Evolutionary conservation across 2,797 vertebrate genomes (phyloP).

Genomic region (Taeniopygia guttata): DNA sequence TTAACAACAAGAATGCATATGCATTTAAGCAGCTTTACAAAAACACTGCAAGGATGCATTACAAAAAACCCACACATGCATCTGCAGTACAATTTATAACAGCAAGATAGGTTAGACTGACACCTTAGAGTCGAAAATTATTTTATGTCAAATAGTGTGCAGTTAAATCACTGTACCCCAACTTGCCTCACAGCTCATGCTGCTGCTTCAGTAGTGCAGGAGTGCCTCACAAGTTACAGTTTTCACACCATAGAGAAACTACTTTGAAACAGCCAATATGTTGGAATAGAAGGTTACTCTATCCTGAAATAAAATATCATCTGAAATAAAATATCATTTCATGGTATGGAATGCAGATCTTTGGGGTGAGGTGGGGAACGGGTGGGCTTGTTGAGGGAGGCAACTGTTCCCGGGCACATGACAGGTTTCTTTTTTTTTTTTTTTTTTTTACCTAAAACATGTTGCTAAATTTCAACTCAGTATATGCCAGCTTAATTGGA

Average conservation of each 20-base stretch:
- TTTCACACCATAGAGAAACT: neutral
- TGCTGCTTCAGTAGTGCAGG: neutral
- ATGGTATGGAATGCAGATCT: neutral
- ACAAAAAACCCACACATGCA: accelerated
- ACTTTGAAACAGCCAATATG: neutral
- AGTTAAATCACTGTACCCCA: neutral
- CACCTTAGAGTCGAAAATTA: neutral
- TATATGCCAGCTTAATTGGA: slow-evolving; percentile 47
- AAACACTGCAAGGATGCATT: neutral
- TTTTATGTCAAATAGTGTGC: neutral
- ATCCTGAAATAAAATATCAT: neutral
- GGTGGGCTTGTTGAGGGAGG: accelerated
- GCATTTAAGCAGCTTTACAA: neutral
- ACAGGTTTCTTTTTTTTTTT: neutral
- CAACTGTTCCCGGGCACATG: neutral
- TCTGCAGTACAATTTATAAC: accelerated
- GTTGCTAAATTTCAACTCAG: slow-evolving; percentile 31
- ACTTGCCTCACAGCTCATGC: neutral
- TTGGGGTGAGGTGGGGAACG: neutral
- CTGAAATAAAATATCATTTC: neutral
- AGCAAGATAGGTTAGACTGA: neutral
- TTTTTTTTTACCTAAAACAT: neutral
- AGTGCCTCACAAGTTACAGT: accelerated
- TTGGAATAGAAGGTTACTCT: neutral
- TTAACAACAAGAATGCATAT: neutral